Percentiles rank a stretch among this genome's conserved stretches.
Conservation (phyloP, 2,888 invertebrate species). For the Heliconius hortense region DNA sequence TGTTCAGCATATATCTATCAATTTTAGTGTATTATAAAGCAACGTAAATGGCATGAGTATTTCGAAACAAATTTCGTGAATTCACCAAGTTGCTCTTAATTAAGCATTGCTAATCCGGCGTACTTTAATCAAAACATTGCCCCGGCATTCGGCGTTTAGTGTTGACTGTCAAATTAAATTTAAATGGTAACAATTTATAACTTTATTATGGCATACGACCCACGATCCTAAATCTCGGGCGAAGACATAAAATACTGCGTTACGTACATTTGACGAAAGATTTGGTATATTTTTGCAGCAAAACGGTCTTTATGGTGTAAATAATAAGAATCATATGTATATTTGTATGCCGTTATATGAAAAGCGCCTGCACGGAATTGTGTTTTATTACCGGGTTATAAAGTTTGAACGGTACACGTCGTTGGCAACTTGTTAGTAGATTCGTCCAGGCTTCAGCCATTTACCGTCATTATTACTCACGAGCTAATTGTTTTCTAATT, state of each 20-base stretch:
- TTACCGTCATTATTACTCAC: slow-evolving; percentile 63
- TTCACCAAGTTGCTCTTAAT: slow-evolving; percentile 45
- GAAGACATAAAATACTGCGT: slow-evolving; percentile 76
- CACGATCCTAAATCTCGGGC: slow-evolving; percentile 69
- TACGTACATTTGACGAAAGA: slow-evolving; percentile 44
- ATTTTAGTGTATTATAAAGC: slow-evolving; percentile 14
- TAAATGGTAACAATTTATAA: slow-evolving; percentile 79
- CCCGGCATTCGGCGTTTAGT: slow-evolving; percentile 65
- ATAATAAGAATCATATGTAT: slow-evolving; percentile 31
- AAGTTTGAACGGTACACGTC: slow-evolving; percentile 72
- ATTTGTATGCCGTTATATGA: slow-evolving; percentile 53
- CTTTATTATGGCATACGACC: slow-evolving; percentile 76
- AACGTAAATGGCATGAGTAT: slow-evolving; percentile 22
- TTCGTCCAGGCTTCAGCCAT: slow-evolving; percentile 63
- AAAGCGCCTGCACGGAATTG: slow-evolving; percentile 74
- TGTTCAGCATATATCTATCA: background rate
- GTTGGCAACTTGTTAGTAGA: slow-evolving; percentile 72
- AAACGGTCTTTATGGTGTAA: slow-evolving; percentile 32
- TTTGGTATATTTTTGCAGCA: slow-evolving; percentile 22
- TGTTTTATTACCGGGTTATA: slow-evolving; percentile 80
- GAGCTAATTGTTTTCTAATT: slow-evolving; percentile 75
- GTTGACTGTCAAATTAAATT: slow-evolving; percentile 79
- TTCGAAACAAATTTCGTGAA: slow-evolving; percentile 34
- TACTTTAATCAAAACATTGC: slow-evolving; percentile 72
- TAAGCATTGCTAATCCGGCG: slow-evolving; percentile 58